Conservation (phyloP, 2,888 invertebrate genomes). For the Drosophila acutilabella region DNA sequence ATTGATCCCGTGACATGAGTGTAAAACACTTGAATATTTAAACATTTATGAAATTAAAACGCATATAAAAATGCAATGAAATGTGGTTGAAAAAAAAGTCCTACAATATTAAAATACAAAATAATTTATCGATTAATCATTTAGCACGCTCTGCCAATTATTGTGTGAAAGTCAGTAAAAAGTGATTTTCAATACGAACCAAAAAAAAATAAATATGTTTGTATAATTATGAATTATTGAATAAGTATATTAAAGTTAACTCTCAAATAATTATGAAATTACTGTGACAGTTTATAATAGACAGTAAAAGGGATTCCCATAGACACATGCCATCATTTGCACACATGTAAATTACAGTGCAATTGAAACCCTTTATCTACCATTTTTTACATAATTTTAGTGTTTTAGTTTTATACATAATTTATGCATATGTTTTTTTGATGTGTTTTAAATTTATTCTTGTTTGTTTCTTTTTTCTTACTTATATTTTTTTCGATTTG, state of each 20-base stretch:
- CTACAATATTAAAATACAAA: slow-evolving; percentile 8
- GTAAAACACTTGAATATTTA: slow-evolving; percentile 1
- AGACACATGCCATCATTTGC: neutral
- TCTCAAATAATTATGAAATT: slow-evolving; percentile 23
- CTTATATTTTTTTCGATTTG: slow-evolving; percentile 52
- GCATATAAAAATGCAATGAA: neutral
- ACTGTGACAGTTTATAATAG: neutral
- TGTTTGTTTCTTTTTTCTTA: slow-evolving; percentile 56
- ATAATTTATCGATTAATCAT: slow-evolving; percentile 43
- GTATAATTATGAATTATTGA: slow-evolving; percentile 43
- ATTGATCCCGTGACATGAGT: slow-evolving; percentile 8
- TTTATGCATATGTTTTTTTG: slow-evolving; percentile 38
- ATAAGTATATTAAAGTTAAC: slow-evolving; percentile 52
- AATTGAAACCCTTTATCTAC: slow-evolving; percentile 24
- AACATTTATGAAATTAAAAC: slow-evolving; percentile 1
- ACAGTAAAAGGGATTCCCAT: slow-evolving; percentile 3
- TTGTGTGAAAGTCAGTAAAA: slow-evolving; percentile 21
- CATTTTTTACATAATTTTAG: slow-evolving; percentile 18
- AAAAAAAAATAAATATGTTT: neutral
- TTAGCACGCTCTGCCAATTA: slow-evolving; percentile 38
- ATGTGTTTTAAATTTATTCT: slow-evolving; percentile 33
- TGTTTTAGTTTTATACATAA: slow-evolving; percentile 38
- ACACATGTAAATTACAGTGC: slow-evolving; percentile 46
- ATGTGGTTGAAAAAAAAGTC: slow-evolving; percentile 1
- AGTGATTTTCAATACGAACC: neutral